These are phyloP conservation scores for Pao palembangensis DNA, from an alignment of 2,113 vertebrate genomes.

Conservation along the genomic window DNA sequence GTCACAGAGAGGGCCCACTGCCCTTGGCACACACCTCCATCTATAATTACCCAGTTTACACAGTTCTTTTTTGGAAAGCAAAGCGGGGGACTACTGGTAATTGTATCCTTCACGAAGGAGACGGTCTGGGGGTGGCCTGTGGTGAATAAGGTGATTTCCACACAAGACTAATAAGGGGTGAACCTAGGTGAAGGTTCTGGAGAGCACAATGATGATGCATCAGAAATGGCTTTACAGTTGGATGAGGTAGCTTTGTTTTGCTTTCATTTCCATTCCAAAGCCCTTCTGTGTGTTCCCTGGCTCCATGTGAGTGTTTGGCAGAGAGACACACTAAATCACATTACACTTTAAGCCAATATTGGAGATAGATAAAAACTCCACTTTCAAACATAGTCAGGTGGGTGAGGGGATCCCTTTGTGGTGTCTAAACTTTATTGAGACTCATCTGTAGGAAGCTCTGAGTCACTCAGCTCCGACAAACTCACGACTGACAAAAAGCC, in stretches of 20 bases:
- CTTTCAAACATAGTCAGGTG: slow-evolving; percentile 18
- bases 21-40: slow-evolving; percentile 40
- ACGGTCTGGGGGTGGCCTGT: slow-evolving; percentile 12
- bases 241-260: slow-evolving; percentile 25
- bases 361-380: slow-evolving; percentile 12
- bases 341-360: slow-evolving; percentile 12
- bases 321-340: slow-evolving; percentile 8
- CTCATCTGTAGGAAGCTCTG: slow-evolving; percentile 26
- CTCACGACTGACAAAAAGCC: slow-evolving; percentile 18
- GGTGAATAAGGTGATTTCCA: slow-evolving; percentile 41
- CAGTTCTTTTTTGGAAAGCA: slow-evolving; percentile 15
- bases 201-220: slow-evolving; percentile 41
- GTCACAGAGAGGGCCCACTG: slow-evolving; percentile 17
- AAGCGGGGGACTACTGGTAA: slow-evolving; percentile 21
- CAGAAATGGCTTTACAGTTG: slow-evolving; percentile 21
- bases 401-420: slow-evolving; percentile 43
- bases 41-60: slow-evolving; percentile 41
- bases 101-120: slow-evolving; percentile 27
- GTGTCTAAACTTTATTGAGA: slow-evolving; percentile 37
- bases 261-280: slow-evolving; percentile 25
- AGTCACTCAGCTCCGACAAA: slow-evolving; percentile 31
- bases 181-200: slow-evolving; percentile 47
- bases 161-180: slow-evolving; percentile 46
- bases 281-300: neutral
- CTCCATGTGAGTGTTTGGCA: neutral